phyloP scores from a whole-genome alignment of 64 coral and sea anemone genomes.

The Pachyseris speciosa region DNA sequence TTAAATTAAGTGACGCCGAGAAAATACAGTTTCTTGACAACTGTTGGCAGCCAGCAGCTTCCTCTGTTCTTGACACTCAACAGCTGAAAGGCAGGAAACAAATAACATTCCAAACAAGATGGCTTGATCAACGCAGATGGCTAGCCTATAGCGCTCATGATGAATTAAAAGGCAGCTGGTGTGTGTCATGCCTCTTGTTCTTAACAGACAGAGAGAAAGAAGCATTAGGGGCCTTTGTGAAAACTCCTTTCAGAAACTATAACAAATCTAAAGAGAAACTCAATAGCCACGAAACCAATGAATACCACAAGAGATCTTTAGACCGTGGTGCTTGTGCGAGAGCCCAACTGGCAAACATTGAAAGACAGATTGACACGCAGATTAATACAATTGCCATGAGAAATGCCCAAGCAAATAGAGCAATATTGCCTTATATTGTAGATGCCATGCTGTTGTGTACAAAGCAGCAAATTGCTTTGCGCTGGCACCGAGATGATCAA shows the following conservation, averaged over 20 bases:
- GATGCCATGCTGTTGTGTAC: neutral
- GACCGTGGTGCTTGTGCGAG: neutral
- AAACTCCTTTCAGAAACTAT: slow-evolving; percentile 34
- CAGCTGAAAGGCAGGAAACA: neutral
- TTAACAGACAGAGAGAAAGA: neutral
- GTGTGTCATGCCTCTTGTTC: too few relatives aligned
- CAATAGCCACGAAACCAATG: neutral
- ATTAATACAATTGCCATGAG: neutral
- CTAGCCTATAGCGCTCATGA: neutral
- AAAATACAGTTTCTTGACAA: slow-evolving; percentile 43
- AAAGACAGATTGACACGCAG: slow-evolving; percentile 21
- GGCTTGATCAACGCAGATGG: slow-evolving; percentile 17
- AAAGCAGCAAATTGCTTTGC: slow-evolving; percentile 54
- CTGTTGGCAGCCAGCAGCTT: slow-evolving; percentile 39
- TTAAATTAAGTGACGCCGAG: slow-evolving; percentile 5
- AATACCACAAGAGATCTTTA: neutral
- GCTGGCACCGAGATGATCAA: neutral
- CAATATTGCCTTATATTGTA: neutral
- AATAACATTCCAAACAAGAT: slow-evolving; percentile 11
- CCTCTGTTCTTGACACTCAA: slow-evolving; percentile 3
- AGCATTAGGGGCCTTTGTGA: neutral
- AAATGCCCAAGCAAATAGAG: neutral
- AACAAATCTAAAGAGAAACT: slow-evolving; percentile 59
- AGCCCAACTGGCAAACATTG: slow-evolving; percentile 33
- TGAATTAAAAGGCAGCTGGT: too few relatives aligned